Base-by-base conservation (phyloP, 2,113 vertebrate species). In the Clupea harengus region DNA sequence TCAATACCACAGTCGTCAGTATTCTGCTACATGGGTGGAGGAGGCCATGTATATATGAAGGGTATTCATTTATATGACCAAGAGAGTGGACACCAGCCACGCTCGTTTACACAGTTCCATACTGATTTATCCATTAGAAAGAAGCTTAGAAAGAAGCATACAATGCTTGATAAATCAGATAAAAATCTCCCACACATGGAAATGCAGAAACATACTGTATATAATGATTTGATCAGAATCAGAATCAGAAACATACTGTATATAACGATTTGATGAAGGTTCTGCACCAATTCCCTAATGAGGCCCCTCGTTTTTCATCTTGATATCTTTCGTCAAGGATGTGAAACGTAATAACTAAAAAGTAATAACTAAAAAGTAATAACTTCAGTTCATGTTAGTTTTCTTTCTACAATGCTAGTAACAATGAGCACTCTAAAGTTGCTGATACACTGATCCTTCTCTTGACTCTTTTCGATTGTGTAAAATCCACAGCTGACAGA, bases 1-100 rank as follows among this genome's bases (percentile, higher is more conserved):
- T 78, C 32, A 39, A 39, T 44, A 78, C 67, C 72, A 78, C 72
- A 78, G 72, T 78, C 72, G 39, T 78, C 72, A 78, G 72, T 78
- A 78, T 39, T 39, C 72, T 78, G 72, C 72, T 78, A 78, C 72
- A 78, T 78, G 28, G 32, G 39, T 78, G 64, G 64, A 25, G 25
- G 72, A 44, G 25, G 72, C 28, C 25, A 78, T 28, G 28, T 78
- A 11, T 32, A 78, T 39, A 78, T 78, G 72, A 78, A 60, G 54
- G 18, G 54, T 60, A 32, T 78, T 72, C 64, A 72, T 32, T 32
- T 39, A 78, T 78, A 78, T 78, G 32, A 78, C 72, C 72, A 44
- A 32, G n/a, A 18, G 72, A 78, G 72, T 78, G 25, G 25, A 78
- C 72, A 17, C 28, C 10, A 78, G 25, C 39, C 72, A 78, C 72